These are phyloP conservation scores for Meloidogyne hapla DNA, from an alignment of 1,140 invertebrate genomes.

Conservation along the genomic window DNA sequence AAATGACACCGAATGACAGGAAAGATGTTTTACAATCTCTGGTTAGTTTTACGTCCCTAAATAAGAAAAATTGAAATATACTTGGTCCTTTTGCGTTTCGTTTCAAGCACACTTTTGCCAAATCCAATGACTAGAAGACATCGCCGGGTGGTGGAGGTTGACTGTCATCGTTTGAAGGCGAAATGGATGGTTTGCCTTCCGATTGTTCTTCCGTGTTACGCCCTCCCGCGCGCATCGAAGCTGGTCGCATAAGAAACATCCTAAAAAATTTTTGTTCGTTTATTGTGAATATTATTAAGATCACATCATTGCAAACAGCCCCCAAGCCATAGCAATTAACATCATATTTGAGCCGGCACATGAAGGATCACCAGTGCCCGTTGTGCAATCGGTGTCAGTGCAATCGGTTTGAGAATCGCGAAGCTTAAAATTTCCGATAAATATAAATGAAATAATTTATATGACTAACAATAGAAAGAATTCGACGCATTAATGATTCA, in stretches of 20 bases:
- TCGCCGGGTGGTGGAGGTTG: conserved; percentile 31
- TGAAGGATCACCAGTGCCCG: conserved; percentile 5
- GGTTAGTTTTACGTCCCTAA: background rate
- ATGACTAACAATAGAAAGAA: conserved; percentile 31
- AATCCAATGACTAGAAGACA: conserved; percentile 22
- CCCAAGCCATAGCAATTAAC: conserved; percentile 39
- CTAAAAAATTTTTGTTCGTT: background rate
- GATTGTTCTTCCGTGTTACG: conserved; percentile 19
- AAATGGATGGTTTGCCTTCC: conserved; percentile 12
- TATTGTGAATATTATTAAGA: background rate
- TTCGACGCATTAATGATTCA: conserved; percentile 40
- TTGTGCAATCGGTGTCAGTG: conserved; percentile 34
- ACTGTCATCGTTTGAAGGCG: conserved; percentile 16
- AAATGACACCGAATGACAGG: background rate
- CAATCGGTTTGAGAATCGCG: conserved; percentile 35
- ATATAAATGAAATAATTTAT: background rate
- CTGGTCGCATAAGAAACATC: conserved; percentile 30
- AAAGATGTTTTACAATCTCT: background rate
- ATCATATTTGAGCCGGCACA: conserved; percentile 28
- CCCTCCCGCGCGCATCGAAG: conserved; percentile 31
- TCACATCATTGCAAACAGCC: conserved; percentile 29
- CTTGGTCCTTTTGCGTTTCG: background rate
- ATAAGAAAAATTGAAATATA: background rate
- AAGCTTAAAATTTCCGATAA: conserved; percentile 19
- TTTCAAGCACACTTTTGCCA: background rate